Conservation (phyloP, 2,888 invertebrate species). For the Coenonympha arcania region DNA sequence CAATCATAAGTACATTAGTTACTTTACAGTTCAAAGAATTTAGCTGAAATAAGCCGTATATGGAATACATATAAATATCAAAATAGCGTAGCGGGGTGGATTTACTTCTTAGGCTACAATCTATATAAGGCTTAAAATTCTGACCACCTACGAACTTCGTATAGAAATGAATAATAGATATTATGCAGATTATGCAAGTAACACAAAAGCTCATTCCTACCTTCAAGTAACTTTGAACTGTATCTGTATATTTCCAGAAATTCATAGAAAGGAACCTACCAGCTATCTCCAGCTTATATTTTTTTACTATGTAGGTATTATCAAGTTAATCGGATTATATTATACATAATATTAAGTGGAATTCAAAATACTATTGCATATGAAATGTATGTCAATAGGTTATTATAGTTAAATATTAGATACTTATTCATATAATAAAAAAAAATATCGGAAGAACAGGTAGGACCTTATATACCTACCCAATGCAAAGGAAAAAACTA, state of each 20-base stretch:
- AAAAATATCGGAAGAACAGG: too few species aligned
- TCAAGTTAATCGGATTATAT: too few species aligned
- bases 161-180: not conserved
- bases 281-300: too few species aligned
- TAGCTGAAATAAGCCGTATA: constrained; percentile 1
- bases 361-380: too few species aligned
- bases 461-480: too few species aligned
- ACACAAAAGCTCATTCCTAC: not conserved
- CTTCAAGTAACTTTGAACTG: not conserved
- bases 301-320: too few species aligned
- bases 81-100: not conserved
- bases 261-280: not conserved
- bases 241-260: too few species aligned
- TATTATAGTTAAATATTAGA: too few species aligned
- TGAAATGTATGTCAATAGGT: too few species aligned
- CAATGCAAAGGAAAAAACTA: too few species aligned
- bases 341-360: too few species aligned
- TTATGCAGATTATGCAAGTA: not conserved
- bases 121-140: constrained; percentile 5
- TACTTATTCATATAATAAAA: too few species aligned
- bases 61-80: not conserved
- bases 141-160: constrained; percentile 12
- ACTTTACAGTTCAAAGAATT: not conserved
- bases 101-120: not conserved
- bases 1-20: constrained; percentile 12